Base-by-base conservation (phyloP, 2,797 vertebrate genomes). In the Allobates femoralis region DNA sequence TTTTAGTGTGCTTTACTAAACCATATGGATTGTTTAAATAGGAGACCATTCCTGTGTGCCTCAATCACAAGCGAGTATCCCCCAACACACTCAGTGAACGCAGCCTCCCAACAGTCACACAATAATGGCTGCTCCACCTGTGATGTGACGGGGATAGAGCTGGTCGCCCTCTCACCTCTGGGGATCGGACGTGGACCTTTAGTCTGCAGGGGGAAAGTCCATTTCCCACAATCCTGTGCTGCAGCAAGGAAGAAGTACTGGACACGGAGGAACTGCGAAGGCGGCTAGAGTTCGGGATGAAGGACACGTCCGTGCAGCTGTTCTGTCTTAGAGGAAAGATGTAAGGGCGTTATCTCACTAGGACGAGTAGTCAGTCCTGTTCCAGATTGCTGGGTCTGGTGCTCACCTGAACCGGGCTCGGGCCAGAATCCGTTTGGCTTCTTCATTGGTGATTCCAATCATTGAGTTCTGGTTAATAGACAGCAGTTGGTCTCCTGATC, bases 401-500 rank as follows among this genome's bases (percentile, higher is more conserved):
- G 26, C 84, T 56, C 88, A 97, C 97, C 96, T 96, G 90, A 94
- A 90, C 89, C 96, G 96, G 89, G 94, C 95, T 93, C 96, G 96
- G 91, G 93, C 95, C 87, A 97, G 89, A 86, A 96, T 92, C 90
- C 93, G 93, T 90, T 95, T 96, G 88, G 96, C 97, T 91, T 98
- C 97, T 88, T 98, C 97, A 0, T 96, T 91, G 0, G 96, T 97
- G 86, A 96, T 92, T 23, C 97, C 97, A 89, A 98, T 96, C 89
- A 98, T 89, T 1, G 97, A 97, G 90, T 98, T 96, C 91, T 96
- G 97, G 86, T 97, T 97, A 85, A 98, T 94, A 51, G 97, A 96
- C 0, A 98, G 95, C 28, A 98, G 94, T 85, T 97, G 96, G 91
- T 97, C 97, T 77, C 97, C 97, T 0, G 95, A 95, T 88, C 96